These are phyloP conservation scores for Sarcophaga rosellei DNA, from an alignment of 2,888 invertebrate genomes.

Conservation along the genomic window DNA sequence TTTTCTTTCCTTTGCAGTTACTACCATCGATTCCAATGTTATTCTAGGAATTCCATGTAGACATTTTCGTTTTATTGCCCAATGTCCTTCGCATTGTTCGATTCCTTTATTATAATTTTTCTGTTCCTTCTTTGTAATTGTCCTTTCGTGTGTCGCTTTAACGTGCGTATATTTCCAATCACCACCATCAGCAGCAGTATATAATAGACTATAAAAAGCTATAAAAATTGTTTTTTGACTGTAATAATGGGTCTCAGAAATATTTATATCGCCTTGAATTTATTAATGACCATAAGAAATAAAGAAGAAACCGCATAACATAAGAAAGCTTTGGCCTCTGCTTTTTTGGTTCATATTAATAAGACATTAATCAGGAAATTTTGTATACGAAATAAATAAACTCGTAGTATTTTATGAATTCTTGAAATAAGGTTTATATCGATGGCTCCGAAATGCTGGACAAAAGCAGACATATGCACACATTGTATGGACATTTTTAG, in stretches of 20 bases:
- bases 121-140: not conserved
- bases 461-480: too few species aligned
- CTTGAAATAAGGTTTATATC: too few species aligned
- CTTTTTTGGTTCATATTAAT: too few species aligned
- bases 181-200: not conserved
- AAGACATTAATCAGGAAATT: too few species aligned
- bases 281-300: slow-evolving; percentile 31
- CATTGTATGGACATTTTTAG: too few species aligned
- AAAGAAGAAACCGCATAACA: not conserved
- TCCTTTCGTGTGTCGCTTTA: not conserved
- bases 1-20: not conserved
- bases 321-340: too few species aligned
- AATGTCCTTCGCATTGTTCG: not conserved
- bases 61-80: not conserved
- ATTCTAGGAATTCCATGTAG: not conserved
- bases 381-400: too few species aligned
- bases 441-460: too few species aligned
- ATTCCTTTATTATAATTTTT: not conserved
- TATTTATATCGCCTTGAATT: slow-evolving; percentile 31
- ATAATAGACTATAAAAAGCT: slow-evolving; percentile 46
- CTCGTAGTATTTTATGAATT: too few species aligned
- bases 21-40: too few species aligned
- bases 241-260: slow-evolving; percentile 35
- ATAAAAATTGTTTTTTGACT: slow-evolving; percentile 47
- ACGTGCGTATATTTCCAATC: not conserved